Conservation (phyloP, 2,113 vertebrate species). For the Trichomycterus rosablanca region DNA sequence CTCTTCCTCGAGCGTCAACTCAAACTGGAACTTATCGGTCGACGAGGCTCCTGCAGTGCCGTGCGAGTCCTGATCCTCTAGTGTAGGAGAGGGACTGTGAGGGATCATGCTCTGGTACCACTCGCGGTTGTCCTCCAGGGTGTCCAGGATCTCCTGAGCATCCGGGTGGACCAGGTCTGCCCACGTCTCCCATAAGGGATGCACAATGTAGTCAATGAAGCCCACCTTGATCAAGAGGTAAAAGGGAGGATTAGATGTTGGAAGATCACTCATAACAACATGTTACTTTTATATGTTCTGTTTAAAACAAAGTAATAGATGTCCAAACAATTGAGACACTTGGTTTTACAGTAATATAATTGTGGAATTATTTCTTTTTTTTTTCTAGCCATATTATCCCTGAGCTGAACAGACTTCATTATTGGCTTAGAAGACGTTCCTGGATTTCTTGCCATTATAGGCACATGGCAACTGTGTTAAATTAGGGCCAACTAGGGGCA, state of each 20-base stretch:
- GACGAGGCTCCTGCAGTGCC: conserved; percentile 23
- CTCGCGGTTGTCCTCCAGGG: conserved; percentile 86
- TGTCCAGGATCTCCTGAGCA: conserved; percentile 87
- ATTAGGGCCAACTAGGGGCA: no score
- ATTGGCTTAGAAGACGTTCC: no score
- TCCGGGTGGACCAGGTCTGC: conserved; percentile 87
- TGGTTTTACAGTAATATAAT: no score
- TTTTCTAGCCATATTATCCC: no score
- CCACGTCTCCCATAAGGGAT: conserved; percentile 92
- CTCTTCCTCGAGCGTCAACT: conserved; percentile 78
- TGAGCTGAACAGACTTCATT: no score
- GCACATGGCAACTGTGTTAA: no score
- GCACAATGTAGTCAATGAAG: conserved; percentile 89
- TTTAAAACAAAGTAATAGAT: no score
- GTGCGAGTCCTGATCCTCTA: conserved; percentile 41
- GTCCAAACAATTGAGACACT: no score
- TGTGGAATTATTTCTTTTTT: no score
- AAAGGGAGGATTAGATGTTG: background rate
- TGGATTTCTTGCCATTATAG: no score
- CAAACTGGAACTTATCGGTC: conserved; percentile 80
- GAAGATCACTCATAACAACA: no score
- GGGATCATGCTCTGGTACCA: conserved; percentile 95
- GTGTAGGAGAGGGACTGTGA: conserved; percentile 70
- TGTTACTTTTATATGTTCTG: no score
- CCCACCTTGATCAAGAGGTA: conserved; percentile 68